Base-by-base conservation (phyloP, 92 coral and sea anemone genomes). In the Epizoanthus rinbou region DNA sequence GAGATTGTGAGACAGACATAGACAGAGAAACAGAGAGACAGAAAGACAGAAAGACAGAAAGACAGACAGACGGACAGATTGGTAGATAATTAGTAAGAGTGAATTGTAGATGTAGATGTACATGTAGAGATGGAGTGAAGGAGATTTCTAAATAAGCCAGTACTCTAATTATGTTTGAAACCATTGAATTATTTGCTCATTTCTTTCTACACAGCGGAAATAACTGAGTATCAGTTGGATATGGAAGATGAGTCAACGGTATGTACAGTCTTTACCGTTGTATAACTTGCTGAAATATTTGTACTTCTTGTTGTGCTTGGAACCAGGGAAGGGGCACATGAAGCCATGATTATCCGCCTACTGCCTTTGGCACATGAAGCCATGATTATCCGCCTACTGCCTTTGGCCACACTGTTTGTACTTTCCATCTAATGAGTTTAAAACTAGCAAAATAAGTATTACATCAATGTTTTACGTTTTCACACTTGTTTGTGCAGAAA, bases 181-280 rank as follows among this genome's bases (percentile, higher is more conserved):
- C 54, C 14, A 47, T 9, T 47, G 15, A 47, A 47, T 47, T 22
- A 15, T 80, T 13, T 58, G n/a, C 60, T 86, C 14, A 6, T 82
- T 47, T 80, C 41, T 72, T 54, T 57, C 35, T 45, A 84, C 75
- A 10, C 74, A 95, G 98, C 98, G 87, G 98, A 95, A 80, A 90
- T 95, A 47, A 89, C 89, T 6, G 98, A 95, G 84, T 95, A 93
- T 75, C 67, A 87, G 53, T 47, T 95, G 72, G 94, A 95, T 79
- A 93, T 95, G 98, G 98, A 95, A 62, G 98, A 95, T 73, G 92
- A 85, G 58, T 72, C 80, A 69, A 91, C 92, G 86, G 98, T 95
- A 80, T 82, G 91, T 62, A 13, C 41, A 59, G 18, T 22, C 37
- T 19, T 45, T 11, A 10, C 15, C 24, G n/a, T 75, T n/a, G 47